These are phyloP conservation scores for Drosophila emarginata DNA, from an alignment of 2,888 invertebrate genomes.

Conservation along the genomic window DNA sequence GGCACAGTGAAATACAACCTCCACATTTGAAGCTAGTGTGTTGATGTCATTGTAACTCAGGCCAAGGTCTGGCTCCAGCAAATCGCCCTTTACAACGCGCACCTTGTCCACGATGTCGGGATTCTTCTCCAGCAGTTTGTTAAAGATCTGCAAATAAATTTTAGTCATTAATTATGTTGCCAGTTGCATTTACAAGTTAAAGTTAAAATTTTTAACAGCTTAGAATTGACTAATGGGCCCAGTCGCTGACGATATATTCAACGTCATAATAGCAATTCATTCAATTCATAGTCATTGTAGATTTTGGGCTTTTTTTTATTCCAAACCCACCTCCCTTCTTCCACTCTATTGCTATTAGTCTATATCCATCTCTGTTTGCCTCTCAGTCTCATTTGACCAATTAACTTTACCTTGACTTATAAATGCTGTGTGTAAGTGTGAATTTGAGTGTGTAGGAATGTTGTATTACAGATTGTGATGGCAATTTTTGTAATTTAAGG, in stretches of 20 bases:
- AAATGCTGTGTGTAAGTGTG: conserved; percentile 39
- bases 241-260: conserved; percentile 24
- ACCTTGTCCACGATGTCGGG: conserved; percentile 86
- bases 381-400: conserved; percentile 27
- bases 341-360: background rate
- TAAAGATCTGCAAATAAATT: conserved; percentile 83
- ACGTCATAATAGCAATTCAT: conserved; percentile 37
- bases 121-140: conserved; percentile 83
- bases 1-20: conserved; percentile 92
- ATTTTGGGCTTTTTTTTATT: conserved; percentile 58
- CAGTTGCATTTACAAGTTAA: background rate
- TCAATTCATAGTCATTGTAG: conserved; percentile 70
- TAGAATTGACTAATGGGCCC: conserved; percentile 51
- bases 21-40: conserved; percentile 85
- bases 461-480: conserved; percentile 15
- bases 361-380: background rate
- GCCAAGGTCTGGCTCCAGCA: conserved; percentile 85
- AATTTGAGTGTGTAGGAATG: conserved; percentile 28
- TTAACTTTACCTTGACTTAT: conserved; percentile 72
- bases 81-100: conserved; percentile 86
- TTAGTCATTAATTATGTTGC: conserved; percentile 37
- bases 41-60: conserved; percentile 85
- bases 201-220: conserved; percentile 16
- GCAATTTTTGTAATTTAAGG: conserved; percentile 40
- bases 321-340: background rate